Evolutionary conservation across 2,797 vertebrate species (phyloP).

Genomic region (Vipera ursinii): DNA sequence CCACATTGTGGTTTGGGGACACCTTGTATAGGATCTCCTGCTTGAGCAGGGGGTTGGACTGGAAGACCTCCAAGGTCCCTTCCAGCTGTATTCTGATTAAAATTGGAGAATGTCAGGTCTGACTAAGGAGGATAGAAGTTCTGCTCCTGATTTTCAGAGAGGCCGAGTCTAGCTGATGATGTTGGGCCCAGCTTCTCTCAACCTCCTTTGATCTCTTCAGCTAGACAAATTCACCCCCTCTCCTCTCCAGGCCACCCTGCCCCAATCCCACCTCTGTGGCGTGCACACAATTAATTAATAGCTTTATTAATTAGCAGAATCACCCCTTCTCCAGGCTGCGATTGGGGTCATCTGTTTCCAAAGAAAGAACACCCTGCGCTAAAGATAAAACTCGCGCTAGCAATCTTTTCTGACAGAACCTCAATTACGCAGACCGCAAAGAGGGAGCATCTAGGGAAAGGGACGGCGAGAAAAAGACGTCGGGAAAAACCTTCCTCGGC

Average conservation of each 20-base stretch:
- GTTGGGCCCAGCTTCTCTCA: background rate
- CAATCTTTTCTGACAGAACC: slow-evolving; percentile 56
- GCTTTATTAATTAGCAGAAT: slow-evolving; percentile 76
- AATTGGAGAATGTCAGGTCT: background rate
- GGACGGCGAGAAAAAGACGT: background rate
- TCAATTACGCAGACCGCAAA: slow-evolving; percentile 59
- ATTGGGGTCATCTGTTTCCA: slow-evolving; percentile 77
- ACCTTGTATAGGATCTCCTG: background rate
- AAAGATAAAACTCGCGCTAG: slow-evolving; percentile 70
- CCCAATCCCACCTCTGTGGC: slow-evolving; percentile 59
- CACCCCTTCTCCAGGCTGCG: slow-evolving; percentile 67
- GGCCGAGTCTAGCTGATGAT: background rate
- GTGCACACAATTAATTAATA: slow-evolving; percentile 74
- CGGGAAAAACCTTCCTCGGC: slow-evolving; percentile 25
- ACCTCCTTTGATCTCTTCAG: background rate
- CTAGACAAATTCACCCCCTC: slow-evolving; percentile 57
- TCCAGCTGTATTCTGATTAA: background rate
- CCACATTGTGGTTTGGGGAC: too few relatives aligned
- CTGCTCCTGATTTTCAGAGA: background rate
- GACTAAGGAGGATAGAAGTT: background rate
- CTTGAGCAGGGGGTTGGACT: background rate
- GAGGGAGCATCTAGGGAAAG: background rate
- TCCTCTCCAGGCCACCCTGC: slow-evolving; percentile 55
- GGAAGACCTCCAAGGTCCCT: background rate
- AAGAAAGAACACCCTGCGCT: slow-evolving; percentile 69